Evolutionary conservation across 2,888 invertebrate species (phyloP).

Genomic region (Holacanthella duospinosa): DNA sequence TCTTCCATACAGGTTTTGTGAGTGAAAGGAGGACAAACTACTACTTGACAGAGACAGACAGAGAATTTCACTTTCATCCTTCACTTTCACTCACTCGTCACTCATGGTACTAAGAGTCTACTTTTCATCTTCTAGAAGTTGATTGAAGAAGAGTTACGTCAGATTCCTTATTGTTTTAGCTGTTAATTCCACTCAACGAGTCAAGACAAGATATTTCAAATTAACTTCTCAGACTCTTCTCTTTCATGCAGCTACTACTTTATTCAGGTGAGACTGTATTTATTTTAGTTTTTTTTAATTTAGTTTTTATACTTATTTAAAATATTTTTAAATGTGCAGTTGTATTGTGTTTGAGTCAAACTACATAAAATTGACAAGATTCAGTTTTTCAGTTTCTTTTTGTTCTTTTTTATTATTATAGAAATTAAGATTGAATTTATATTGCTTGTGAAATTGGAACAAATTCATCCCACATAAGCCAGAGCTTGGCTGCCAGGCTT

Average conservation of each 20-base stretch:
- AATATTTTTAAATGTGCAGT: too few relatives aligned
- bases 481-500: too few relatives aligned
- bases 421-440: too few relatives aligned
- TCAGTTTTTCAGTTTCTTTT: background rate
- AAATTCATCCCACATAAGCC: too few relatives aligned
- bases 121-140: background rate
- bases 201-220: background rate
- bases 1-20: background rate
- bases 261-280: background rate
- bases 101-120: background rate
- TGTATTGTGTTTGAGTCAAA: too few relatives aligned
- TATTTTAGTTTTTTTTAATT: too few relatives aligned
- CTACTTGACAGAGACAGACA: background rate
- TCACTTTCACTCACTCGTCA: background rate
- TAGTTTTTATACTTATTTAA: too few relatives aligned
- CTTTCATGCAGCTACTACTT: background rate
- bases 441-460: too few relatives aligned
- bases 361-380: background rate
- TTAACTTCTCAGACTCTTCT: background rate
- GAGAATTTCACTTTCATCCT: background rate
- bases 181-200: background rate
- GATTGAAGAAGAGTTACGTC: background rate
- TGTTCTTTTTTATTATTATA: too few relatives aligned
- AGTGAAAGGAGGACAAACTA: background rate
- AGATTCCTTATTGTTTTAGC: background rate